Conservation (phyloP, 2,113 vertebrate species). For the Melanocharis versteri region DNA sequence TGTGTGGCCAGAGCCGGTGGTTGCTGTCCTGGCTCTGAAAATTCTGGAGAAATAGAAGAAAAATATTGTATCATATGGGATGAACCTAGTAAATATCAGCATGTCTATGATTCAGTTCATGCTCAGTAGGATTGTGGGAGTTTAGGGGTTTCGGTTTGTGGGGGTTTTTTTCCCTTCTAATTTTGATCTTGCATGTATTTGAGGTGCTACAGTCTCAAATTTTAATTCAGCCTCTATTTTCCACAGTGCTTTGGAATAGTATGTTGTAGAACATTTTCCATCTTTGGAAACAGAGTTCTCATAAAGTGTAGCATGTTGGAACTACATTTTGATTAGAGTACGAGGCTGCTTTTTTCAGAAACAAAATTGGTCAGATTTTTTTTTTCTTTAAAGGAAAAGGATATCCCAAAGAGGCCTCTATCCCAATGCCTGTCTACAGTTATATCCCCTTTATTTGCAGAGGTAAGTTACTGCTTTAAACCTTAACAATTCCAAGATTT, state of each 20-base stretch:
- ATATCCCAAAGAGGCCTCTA: conserved; percentile 83
- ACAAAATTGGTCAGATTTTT: background rate
- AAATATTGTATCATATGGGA: background rate
- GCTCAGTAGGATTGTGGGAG: background rate
- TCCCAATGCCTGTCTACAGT: conserved; percentile 91
- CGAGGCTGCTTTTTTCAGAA: background rate
- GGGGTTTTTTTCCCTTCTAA: background rate
- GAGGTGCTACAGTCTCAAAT: background rate
- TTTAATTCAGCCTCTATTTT: background rate
- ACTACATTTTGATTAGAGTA: background rate
- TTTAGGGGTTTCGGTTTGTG: background rate
- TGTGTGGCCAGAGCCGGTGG: background rate
- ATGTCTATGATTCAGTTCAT: background rate
- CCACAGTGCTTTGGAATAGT: background rate
- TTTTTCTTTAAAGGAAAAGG: conserved; percentile 72
- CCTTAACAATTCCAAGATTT: background rate
- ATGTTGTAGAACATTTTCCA: background rate
- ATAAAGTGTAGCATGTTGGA: background rate
- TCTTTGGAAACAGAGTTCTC: background rate
- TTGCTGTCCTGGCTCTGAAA: background rate
- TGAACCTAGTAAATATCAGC: background rate
- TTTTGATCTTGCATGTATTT: background rate
- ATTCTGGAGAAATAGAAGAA: background rate
- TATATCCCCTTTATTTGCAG: conserved; percentile 90
- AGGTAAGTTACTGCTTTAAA: conserved; percentile 77